Base-by-base conservation (phyloP, 2,113 vertebrate genomes). In the Apus apus region DNA sequence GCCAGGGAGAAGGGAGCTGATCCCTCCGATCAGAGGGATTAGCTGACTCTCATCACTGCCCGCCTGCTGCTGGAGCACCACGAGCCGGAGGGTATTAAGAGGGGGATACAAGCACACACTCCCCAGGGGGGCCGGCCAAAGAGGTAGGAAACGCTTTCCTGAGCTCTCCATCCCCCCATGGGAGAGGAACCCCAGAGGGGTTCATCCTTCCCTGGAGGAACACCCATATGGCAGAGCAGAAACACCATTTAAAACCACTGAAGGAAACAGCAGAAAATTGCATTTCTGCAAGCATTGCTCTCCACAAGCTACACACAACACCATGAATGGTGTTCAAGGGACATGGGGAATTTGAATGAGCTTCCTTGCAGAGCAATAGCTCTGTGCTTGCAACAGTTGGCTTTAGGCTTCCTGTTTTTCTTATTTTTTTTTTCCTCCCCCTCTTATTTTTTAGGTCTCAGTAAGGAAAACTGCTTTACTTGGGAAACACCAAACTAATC, bases 51-150 rank as follows among this genome's bases (percentile, higher is more conserved):
- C 50, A 18, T 3, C 6, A 0, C 51, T 71, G 71, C 76, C 27
- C 1, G 7, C 23, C 14, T 0, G 0, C 48, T 1, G 0, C 4
- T 0, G 13, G 62, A 46, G 19, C 57, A 60, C n/a, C 29, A 15
- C 2, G 4, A 32, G 84, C 65, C 8, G 0, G 6, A 45, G 45
- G 76, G 53, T 53, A 54, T 27, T 53, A 40, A 43, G 66, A 0
- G 1, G 46, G 38, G 80, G 34, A 80, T 60, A 61, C 6, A 4
- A 68, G 67, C 34, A 32, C 36, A 13, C 0, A 21, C 17, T 73
- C 27, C 4, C 4, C 38, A 38, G 45, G 2, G 26, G 32, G 11
- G 19, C 38, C 73, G 76, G 79, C 6, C 82, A 22, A 25, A 53
- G 17, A 62, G 29, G 36, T 14, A 48, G 60, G 36, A 79, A 72